phyloP scores from a whole-genome alignment of 2,797 vertebrate genomes.

The Pseudomugil gertrudae region DNA sequence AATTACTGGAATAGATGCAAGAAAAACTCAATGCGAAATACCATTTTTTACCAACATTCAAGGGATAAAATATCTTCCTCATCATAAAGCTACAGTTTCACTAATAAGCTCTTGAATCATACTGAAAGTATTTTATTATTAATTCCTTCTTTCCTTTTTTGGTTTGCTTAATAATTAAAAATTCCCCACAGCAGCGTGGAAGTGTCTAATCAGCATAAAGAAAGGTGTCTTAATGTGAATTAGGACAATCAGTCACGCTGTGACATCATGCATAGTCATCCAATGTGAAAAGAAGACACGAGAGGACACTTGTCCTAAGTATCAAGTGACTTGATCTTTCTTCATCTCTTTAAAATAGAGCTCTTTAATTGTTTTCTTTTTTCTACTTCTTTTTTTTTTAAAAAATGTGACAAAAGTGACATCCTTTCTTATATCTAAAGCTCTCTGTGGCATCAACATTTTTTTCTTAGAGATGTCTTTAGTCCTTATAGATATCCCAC shows the following conservation, averaged over 20 bases:
- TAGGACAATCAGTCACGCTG: neutral
- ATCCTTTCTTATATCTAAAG: neutral
- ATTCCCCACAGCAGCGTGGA: neutral
- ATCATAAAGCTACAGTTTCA: neutral
- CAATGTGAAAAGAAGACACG: neutral
- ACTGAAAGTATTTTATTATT: neutral
- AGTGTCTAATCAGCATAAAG: neutral
- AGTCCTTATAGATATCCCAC: neutral
- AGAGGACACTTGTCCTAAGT: neutral
- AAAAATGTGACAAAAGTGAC: neutral
- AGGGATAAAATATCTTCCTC: too few relatives aligned
- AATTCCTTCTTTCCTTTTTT: neutral
- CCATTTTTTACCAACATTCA: too few relatives aligned
- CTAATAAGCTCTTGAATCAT: neutral
- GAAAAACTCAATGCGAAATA: neutral
- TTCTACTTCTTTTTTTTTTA: too few relatives aligned
- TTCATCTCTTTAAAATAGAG: neutral
- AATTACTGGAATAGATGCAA: neutral
- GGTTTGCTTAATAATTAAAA: neutral
- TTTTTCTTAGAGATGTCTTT: neutral
- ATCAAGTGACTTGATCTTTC: neutral
- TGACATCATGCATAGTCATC: neutral
- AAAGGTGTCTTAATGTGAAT: neutral
- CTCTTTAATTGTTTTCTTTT: too few relatives aligned
- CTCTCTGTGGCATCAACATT: neutral